phyloP scores from a whole-genome alignment of 2,888 invertebrate genomes.

The Subacronicta megacephala region DNA sequence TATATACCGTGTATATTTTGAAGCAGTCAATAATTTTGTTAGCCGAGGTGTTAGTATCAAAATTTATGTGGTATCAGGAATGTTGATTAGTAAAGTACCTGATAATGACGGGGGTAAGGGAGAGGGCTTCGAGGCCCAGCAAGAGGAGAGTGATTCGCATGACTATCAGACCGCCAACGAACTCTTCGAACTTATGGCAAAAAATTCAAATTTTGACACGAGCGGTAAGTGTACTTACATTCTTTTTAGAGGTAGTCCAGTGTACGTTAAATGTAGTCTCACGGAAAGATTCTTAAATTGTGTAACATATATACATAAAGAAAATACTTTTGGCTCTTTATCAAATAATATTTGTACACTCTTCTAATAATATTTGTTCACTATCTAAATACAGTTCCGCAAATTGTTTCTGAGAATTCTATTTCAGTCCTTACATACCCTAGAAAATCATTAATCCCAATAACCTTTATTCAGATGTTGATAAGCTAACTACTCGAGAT shows the following conservation, averaged over 20 bases:
- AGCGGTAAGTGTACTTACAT: conserved; percentile 60
- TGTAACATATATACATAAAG: no score
- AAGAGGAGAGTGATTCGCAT: conserved; percentile 50
- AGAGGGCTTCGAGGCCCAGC: conserved; percentile 35
- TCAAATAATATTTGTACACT: no score
- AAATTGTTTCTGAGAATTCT: background rate
- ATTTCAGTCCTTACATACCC: background rate
- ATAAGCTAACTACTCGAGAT: conserved; percentile 72
- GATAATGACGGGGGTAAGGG: conserved; percentile 63
- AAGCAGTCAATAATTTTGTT: conserved; percentile 52
- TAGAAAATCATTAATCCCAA: background rate
- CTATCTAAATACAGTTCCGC: no score
- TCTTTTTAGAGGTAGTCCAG: background rate
- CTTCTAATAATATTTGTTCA: no score
- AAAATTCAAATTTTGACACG: conserved; percentile 62
- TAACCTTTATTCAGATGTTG: conserved; percentile 58
- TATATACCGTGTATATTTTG: conserved; percentile 50
- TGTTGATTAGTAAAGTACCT: conserved; percentile 76
- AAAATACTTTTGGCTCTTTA: no score
- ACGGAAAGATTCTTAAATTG: no score
- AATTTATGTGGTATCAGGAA: conserved; percentile 71
- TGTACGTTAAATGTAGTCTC: no score
- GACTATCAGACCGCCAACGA: conserved; percentile 75
- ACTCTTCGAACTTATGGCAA: conserved; percentile 75
- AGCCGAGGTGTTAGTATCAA: conserved; percentile 52